Conservation (phyloP, 92 coral and sea anemone genomes). For the Nematostella vectensis region DNA sequence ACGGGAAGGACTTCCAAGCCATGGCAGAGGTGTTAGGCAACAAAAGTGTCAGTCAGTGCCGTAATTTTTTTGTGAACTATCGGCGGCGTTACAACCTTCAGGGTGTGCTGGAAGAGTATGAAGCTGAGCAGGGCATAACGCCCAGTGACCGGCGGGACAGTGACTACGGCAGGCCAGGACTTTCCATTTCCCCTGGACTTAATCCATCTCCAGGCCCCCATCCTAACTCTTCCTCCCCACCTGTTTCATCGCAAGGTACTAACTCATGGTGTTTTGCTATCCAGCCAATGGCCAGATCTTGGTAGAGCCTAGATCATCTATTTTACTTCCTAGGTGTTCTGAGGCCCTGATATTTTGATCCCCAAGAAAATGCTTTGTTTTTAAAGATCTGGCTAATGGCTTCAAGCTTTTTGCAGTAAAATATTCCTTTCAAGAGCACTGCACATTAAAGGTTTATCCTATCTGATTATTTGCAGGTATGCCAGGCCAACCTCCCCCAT, state of each 20-base stretch:
- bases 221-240: conserved; percentile 46
- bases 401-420: too few species aligned
- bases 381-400: too few species aligned
- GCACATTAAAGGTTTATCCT: too few species aligned
- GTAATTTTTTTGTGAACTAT: conserved; percentile 96
- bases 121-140: conserved; percentile 97
- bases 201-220: conserved; percentile 56
- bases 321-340: too few species aligned
- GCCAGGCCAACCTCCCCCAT: conserved; percentile 88
- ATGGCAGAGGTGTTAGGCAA: conserved; percentile 97
- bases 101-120: conserved; percentile 89
- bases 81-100: conserved; percentile 86
- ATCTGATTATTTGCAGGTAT: conserved; percentile 21
- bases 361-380: too few species aligned
- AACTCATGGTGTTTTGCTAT: not conserved
- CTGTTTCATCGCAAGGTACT: conserved; percentile 54
- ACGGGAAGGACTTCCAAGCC: conserved; percentile 99
- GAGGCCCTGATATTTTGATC: too few species aligned
- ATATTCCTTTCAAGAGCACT: not conserved
- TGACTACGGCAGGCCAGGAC: conserved; percentile 14
- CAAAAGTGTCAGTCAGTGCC: conserved; percentile 96
- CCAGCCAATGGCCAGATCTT: not conserved
- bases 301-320: too few species aligned
- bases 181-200: conserved; percentile 66
- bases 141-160: conserved; percentile 87